These are phyloP conservation scores for Bacillus rossius DNA, from an alignment of 1,140 invertebrate genomes.

Conservation along the genomic window DNA sequence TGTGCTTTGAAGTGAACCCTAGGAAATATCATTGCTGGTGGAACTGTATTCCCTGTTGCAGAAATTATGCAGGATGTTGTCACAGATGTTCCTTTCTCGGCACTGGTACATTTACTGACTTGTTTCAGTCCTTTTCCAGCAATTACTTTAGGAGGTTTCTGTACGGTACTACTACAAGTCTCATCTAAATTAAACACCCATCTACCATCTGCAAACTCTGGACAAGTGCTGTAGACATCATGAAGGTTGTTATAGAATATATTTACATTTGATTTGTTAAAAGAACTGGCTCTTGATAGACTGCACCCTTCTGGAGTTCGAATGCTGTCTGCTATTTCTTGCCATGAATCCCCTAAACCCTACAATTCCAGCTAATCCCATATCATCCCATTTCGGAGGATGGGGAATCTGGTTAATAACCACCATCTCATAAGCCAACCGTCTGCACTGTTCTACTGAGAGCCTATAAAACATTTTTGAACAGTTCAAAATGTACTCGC, in stretches of 20 bases:
- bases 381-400: conserved; percentile 18
- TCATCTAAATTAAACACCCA: conserved; percentile 39
- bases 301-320: conserved; percentile 27
- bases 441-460: conserved; percentile 22
- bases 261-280: conserved; percentile 19
- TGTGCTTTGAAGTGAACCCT: too few species aligned
- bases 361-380: conserved; percentile 11
- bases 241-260: conserved; percentile 21
- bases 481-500: conserved; percentile 26
- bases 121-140: conserved; percentile 27
- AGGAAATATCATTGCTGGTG: too few species aligned
- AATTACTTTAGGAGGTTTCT: conserved; percentile 10
- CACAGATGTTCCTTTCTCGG: conserved; percentile 26
- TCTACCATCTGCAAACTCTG: conserved; percentile 14
- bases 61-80: conserved; percentile 14
- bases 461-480: conserved; percentile 36
- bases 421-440: conserved; percentile 34
- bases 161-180: conserved; percentile 17
- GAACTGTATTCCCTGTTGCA: too few species aligned
- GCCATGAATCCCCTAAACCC: conserved; percentile 29
- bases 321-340: conserved; percentile 21
- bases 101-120: conserved; percentile 24
- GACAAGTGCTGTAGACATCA: conserved; percentile 11
- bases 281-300: conserved; percentile 23
- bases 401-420: conserved; percentile 22